These are phyloP conservation scores for Chiroxiphia lanceolata DNA, from an alignment of 2,797 vertebrate species.

Conservation along the genomic window DNA sequence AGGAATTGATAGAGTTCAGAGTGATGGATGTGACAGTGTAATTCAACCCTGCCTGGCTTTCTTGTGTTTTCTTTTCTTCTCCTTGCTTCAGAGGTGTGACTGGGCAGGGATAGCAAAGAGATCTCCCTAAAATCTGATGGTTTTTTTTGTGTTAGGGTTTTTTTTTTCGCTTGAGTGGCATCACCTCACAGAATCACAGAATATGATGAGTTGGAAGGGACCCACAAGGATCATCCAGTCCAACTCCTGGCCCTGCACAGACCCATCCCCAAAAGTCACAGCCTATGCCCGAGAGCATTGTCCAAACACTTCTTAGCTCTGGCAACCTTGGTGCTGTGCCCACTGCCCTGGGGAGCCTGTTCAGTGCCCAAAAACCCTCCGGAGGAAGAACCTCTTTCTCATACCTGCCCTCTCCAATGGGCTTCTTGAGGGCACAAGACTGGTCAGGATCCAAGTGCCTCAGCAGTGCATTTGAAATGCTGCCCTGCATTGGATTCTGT, in stretches of 20 bases:
- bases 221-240: background rate
- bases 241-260: background rate
- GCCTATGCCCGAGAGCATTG: background rate
- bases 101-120: background rate
- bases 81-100: background rate
- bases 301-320: background rate
- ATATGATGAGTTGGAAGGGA: background rate
- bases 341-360: background rate
- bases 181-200: background rate
- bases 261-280: background rate
- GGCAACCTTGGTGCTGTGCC: background rate
- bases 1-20: slow-evolving; percentile 27
- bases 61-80: background rate
- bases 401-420: background rate
- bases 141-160: background rate
- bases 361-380: background rate
- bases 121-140: background rate
- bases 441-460: background rate
- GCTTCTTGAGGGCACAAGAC: background rate
- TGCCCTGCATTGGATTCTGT: background rate
- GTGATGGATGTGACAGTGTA: background rate
- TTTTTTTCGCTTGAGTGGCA: background rate
- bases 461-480: background rate
- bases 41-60: background rate
- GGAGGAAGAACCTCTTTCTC: background rate